Conservation (phyloP, 2,888 invertebrate species). For the Drosophila austrosaltans region DNA sequence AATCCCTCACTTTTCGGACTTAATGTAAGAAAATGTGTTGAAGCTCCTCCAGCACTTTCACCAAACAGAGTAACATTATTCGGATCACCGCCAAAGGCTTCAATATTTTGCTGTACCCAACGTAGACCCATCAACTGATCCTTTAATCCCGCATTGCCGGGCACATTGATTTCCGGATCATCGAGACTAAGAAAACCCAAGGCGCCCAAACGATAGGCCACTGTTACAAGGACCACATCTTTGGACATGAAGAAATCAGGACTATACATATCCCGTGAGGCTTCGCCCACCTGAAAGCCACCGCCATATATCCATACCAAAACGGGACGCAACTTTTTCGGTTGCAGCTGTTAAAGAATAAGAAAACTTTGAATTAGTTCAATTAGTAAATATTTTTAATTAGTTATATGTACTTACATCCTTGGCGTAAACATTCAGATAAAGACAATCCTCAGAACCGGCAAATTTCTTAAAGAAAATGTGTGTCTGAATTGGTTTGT, state of each 20-base stretch:
- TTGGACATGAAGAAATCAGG: slow-evolving; percentile 84
- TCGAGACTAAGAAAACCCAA: slow-evolving; percentile 84
- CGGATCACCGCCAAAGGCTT: slow-evolving; percentile 84
- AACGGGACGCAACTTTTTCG: slow-evolving; percentile 77
- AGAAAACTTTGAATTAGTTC: background rate
- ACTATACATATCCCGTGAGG: slow-evolving; percentile 82
- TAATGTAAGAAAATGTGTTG: slow-evolving; percentile 84
- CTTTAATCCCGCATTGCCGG: slow-evolving; percentile 85
- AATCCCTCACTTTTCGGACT: slow-evolving; percentile 83
- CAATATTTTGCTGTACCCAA: slow-evolving; percentile 85
- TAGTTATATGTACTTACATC: slow-evolving; percentile 67
- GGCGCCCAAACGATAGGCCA: slow-evolving; percentile 84
- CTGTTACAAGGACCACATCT: slow-evolving; percentile 84
- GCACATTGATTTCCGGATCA: slow-evolving; percentile 83
- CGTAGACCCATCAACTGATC: slow-evolving; percentile 84
- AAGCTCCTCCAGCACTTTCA: slow-evolving; percentile 84
- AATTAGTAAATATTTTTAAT: too few relatives aligned
- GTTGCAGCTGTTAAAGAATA: slow-evolving; percentile 63
- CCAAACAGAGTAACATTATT: slow-evolving; percentile 85
- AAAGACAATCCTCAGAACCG: slow-evolving; percentile 85
- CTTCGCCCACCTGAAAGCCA: slow-evolving; percentile 84
- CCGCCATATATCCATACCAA: slow-evolving; percentile 85
- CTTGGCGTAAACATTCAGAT: slow-evolving; percentile 84
- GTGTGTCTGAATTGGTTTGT: slow-evolving; percentile 81
- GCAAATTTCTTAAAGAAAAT: slow-evolving; percentile 79